Conservation (phyloP, 2,797 vertebrate species). For the Pseudochromis fuscus region DNA sequence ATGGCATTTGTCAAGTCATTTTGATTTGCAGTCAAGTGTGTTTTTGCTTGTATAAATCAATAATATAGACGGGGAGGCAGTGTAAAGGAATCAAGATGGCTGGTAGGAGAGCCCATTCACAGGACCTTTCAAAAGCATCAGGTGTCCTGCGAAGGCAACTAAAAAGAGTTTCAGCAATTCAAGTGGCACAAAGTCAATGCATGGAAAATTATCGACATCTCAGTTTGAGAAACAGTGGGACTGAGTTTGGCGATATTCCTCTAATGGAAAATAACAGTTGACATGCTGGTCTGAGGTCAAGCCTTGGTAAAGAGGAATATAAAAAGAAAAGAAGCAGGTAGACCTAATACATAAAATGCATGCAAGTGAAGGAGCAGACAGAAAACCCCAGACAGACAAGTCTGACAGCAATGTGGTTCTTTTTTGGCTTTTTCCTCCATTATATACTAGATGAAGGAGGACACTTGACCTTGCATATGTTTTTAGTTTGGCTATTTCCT, state of each 20-base stretch:
- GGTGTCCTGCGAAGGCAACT: not conserved
- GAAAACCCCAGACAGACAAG: slow-evolving; percentile 20
- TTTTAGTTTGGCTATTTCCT: slow-evolving; percentile 76
- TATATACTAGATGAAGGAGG: slow-evolving; percentile 62
- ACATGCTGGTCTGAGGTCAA: not conserved
- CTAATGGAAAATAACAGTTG: not conserved
- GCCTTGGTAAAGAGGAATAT: not conserved
- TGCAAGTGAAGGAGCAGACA: slow-evolving; percentile 13
- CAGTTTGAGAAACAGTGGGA: not conserved
- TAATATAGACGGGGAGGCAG: not conserved
- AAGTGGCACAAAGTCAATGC: slow-evolving; percentile 3
- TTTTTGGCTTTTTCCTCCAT: slow-evolving; percentile 35
- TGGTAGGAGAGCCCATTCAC: not conserved
- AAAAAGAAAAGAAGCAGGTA: slow-evolving; percentile 1
- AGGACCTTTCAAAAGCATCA: not conserved
- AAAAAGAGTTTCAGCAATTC: not conserved
- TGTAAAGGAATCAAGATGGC: not conserved
- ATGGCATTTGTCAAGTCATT: not conserved
- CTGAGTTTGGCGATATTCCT: not conserved
- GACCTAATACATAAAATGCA: slow-evolving; percentile 14
- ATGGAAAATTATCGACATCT: not conserved
- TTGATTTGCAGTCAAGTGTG: not conserved
- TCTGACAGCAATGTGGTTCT: slow-evolving; percentile 19
- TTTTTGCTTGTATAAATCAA: not conserved
- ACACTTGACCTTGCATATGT: slow-evolving; percentile 79